Base-by-base conservation (phyloP, 2,888 invertebrate genomes). In the Pyrrhosoma nymphula region DNA sequence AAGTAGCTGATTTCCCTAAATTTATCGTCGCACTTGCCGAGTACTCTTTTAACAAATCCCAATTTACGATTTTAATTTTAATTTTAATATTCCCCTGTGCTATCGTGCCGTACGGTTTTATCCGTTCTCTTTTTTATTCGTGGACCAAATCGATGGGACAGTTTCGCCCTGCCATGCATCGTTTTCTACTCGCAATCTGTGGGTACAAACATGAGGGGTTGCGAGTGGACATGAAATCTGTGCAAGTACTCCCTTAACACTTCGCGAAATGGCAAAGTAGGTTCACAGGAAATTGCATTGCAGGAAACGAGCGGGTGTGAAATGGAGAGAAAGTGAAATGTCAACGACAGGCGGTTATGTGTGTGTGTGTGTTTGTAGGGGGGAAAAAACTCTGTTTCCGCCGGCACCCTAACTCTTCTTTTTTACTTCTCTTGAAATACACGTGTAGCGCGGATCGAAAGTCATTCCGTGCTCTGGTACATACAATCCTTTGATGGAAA, bases 221-320 rank as follows among this genome's bases (percentile, higher is more conserved):
- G n/a, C 4, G 69, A n/a, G 4, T 82, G 82, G 82, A 35, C 30
- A 18, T 18, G 82, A 82, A 82, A 82, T 35, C 35, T 82, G 12
- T 35, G 30, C 82, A 35, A 60, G 82, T 14, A 35, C 30, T 82
- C 35, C 4, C 82, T 30, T 82, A 20, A 82, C 69, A 82, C 82
- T 82, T 82, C 4, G 82, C 16, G 82, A 82, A 82, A 82, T 82
- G 82, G 82, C 82, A 18, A 82, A 82, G 82, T 82, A 35, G 82
- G 82, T 82, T 82, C 82, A 82, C 82, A 82, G 82, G 82, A 82
- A 82, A 82, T 82, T 82, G 82, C 82, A 82, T 82, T 82, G 82
- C 82, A 82, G 82, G 82, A 82, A 82, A 35, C 82, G 82, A 82
- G 82, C 82, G 26, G 82, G 82, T 82, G 82, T 82, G 82, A 82